These are phyloP conservation scores for Chelon labrosus DNA, from an alignment of 2,797 vertebrate species.

Conservation along the genomic window DNA sequence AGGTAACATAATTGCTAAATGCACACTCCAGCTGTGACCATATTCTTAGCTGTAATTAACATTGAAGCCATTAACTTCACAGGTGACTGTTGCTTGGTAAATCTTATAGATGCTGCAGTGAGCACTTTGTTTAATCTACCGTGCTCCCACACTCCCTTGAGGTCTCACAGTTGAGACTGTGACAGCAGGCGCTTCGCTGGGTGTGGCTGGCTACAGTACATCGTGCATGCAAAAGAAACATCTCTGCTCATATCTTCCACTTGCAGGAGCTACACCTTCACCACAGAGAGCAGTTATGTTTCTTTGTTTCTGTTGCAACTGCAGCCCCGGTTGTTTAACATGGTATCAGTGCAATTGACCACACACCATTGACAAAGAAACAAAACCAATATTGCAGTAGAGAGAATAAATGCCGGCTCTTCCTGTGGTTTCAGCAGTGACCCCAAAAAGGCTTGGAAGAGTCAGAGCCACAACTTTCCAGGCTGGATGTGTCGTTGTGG, in stretches of 20 bases:
- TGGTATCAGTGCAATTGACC: conserved; percentile 18
- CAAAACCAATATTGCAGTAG: conserved; percentile 24
- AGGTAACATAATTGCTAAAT: conserved; percentile 32
- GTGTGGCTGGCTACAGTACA: conserved; percentile 36
- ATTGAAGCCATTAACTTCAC: conserved; percentile 43
- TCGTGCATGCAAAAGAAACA: conserved; percentile 27
- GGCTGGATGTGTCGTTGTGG: conserved; percentile 54
- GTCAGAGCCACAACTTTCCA: conserved; percentile 32
- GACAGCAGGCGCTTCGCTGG: conserved; percentile 41
- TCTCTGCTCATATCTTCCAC: not conserved
- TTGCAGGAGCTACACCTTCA: conserved; percentile 1
- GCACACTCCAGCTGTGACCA: conserved; percentile 26
- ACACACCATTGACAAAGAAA: conserved; percentile 35
- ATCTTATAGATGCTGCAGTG: conserved; percentile 47
- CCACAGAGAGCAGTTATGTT: not conserved
- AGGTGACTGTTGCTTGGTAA: conserved; percentile 50
- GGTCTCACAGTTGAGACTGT: conserved; percentile 31
- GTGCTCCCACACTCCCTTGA: conserved; percentile 34
- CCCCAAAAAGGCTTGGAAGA: conserved; percentile 37
- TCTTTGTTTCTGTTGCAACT: conserved; percentile 19
- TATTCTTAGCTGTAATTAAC: conserved; percentile 52
- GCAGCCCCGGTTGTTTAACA: conserved; percentile 15
- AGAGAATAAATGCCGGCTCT: conserved; percentile 32
- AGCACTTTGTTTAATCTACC: conserved; percentile 55
- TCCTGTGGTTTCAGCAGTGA: conserved; percentile 22